Base-by-base conservation (phyloP, 2,797 vertebrate species). In the Rallus crepitans region DNA sequence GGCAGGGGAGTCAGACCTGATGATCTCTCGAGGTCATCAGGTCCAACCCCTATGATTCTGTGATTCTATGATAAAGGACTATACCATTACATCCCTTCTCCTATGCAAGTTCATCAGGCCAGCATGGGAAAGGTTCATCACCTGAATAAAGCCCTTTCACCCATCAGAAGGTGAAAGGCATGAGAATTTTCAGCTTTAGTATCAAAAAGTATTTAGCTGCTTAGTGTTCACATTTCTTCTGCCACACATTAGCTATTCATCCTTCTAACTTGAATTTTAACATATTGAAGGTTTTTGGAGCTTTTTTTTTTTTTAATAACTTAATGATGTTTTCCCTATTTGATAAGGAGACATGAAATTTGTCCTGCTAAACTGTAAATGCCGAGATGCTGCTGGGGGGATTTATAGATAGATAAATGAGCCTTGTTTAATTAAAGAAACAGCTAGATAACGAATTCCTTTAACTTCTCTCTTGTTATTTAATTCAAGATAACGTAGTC, bases 361-460 rank as follows among this genome's bases (percentile, higher is more conserved):
- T 68, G 10, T 72, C 12, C 25, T 28, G 15, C 40, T 40, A 83
- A 89, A 71, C 35, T 63, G 19, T 47, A 80, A 76, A 79, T 48
- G 30, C 53, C 89, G 68, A 93, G 40, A 25, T 68, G 47, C 16
- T 96, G 33, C 73, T 84, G 53, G 73, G 85, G 91, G 83, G 68
- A 84, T 87, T 90, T 94, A 47, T 8, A 87, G 79, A 71, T 27
- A 80, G 50, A 69, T 75, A 72, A 92, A 87, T 13, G 78, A 75
- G 27, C 17, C 70, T 63, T 76, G 35, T 88, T 95, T 82, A 90
- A 79, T 91, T 95, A 95, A 95, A 94, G 37, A 83, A 90, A 60
- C 31, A 8, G 37, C 39, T 84, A 90, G 57, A 84, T 76, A 92
- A 89, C 52, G 18, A 85, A 57, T 69, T 39, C n/a, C 82, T 94